Percentiles rank a stretch among this genome's conserved stretches.
These are phyloP conservation scores for Rhinogobio ventralis DNA, from an alignment of 2,797 vertebrate species.

Conservation along the genomic window DNA sequence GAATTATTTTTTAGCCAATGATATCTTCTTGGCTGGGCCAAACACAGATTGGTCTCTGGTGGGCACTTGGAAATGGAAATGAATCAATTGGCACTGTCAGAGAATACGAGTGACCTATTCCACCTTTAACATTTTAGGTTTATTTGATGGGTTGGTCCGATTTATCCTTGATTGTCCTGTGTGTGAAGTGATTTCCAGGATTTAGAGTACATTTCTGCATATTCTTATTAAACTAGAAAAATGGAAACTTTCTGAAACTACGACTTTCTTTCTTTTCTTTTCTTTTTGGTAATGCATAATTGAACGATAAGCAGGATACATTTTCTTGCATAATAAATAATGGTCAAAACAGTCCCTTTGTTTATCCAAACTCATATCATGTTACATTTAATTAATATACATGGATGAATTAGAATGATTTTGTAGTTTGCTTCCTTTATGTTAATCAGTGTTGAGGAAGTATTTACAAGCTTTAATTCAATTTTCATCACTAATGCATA, in stretches of 20 bases:
- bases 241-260: background rate
- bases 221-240: background rate
- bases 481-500: background rate
- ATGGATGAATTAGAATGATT: too few relatives aligned
- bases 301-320: background rate
- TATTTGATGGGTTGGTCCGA: background rate
- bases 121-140: background rate
- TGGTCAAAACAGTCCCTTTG: too few relatives aligned
- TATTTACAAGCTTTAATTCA: background rate
- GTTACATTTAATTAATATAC: too few relatives aligned
- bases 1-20: slow-evolving; percentile 87
- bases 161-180: background rate
- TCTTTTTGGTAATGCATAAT: background rate
- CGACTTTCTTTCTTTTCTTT: too few relatives aligned
- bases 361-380: too few relatives aligned
- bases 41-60: slow-evolving; percentile 78
- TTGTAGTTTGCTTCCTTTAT: background rate
- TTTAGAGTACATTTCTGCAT: background rate
- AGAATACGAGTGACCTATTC: slow-evolving; percentile 24
- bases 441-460: background rate
- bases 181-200: background rate
- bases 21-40: slow-evolving; percentile 88
- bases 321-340: background rate
- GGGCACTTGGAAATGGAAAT: slow-evolving; percentile 58
- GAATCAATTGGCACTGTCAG: slow-evolving; percentile 63